Conservation (phyloP, 2,797 vertebrate species). For the Lycodopsis pacificus region DNA sequence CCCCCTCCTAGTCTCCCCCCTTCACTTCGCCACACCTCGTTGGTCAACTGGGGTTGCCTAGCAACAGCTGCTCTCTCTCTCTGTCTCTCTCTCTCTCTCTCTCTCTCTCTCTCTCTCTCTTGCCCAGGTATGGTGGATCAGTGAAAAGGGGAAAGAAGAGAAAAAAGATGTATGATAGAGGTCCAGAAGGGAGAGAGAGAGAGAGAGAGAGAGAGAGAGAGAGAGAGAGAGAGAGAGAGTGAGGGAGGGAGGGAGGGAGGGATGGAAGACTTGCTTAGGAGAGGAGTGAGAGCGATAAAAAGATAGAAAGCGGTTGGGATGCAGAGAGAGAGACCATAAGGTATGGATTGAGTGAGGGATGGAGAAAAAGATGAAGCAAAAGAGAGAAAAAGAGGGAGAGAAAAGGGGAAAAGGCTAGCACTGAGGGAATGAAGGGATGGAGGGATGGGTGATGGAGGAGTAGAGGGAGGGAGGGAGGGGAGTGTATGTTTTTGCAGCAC, state of each 20-base stretch:
- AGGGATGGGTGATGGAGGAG: conserved; percentile 7
- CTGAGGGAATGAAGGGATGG: neutral
- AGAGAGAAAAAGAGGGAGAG: neutral
- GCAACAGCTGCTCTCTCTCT: conserved; percentile 54
- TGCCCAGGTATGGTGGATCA: conserved; percentile 20
- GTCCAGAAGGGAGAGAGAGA: neutral
- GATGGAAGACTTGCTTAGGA: neutral
- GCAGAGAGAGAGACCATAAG: neutral
- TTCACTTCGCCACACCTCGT: conserved; percentile 41
- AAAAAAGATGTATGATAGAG: conserved; percentile 32
- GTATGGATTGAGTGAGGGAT: neutral
- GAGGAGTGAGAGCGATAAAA: conserved; percentile 1
- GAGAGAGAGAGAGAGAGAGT: neutral
- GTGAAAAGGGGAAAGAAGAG: conserved; percentile 5
- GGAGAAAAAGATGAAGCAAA: neutral
- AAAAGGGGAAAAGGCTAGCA: neutral
- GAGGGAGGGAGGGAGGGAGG: neutral
- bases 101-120: neutral
- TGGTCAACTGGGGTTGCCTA: conserved; percentile 63
- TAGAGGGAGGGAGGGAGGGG: neutral
- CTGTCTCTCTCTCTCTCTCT: neutral
- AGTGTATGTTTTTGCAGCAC: conserved; percentile 19
- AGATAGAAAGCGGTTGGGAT: no score
- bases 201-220: neutral
- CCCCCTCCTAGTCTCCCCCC: conserved; percentile 13